phyloP scores from a whole-genome alignment of 2,797 vertebrate species.

The Ammospiza maritima region DNA sequence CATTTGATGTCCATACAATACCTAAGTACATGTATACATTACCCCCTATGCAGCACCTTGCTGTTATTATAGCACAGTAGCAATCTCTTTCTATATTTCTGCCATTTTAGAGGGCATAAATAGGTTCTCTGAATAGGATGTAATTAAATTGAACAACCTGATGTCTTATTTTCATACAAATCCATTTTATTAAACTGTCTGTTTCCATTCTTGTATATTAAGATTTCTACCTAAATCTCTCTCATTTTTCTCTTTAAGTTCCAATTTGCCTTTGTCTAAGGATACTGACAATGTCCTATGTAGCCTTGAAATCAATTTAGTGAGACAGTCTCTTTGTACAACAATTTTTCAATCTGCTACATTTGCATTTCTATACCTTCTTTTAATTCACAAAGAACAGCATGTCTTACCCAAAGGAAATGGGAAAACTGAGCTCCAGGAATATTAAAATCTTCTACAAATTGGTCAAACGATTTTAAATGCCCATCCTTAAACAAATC shows the following conservation, averaged over 20 bases:
- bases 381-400: slow-evolving; percentile 73
- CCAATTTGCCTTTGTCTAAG: slow-evolving; percentile 72
- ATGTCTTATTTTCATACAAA: slow-evolving; percentile 56
- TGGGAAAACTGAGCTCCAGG: slow-evolving; percentile 49
- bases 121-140: not conserved
- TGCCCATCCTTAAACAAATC: slow-evolving; percentile 64
- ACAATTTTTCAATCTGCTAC: slow-evolving; percentile 72
- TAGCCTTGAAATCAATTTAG: slow-evolving; percentile 79
- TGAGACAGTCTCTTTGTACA: slow-evolving; percentile 65
- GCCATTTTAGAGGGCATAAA: slow-evolving; percentile 40
- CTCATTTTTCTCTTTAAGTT: slow-evolving; percentile 60
- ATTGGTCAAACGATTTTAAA: slow-evolving; percentile 72
- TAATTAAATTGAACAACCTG: slow-evolving; percentile 61
- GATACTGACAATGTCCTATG: slow-evolving; percentile 58
- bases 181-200: slow-evolving; percentile 53
- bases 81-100: not conserved
- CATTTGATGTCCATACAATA: not conserved
- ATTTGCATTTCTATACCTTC: slow-evolving; percentile 79
- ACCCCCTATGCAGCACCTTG: not conserved
- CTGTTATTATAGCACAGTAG: not conserved
- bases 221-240: slow-evolving; percentile 66
- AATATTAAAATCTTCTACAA: slow-evolving; percentile 69
- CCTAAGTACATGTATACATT: not conserved
- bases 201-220: slow-evolving; percentile 46
- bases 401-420: slow-evolving; percentile 53